Base-by-base conservation (phyloP, 2,113 vertebrate species). In the Phaethon lepturus region DNA sequence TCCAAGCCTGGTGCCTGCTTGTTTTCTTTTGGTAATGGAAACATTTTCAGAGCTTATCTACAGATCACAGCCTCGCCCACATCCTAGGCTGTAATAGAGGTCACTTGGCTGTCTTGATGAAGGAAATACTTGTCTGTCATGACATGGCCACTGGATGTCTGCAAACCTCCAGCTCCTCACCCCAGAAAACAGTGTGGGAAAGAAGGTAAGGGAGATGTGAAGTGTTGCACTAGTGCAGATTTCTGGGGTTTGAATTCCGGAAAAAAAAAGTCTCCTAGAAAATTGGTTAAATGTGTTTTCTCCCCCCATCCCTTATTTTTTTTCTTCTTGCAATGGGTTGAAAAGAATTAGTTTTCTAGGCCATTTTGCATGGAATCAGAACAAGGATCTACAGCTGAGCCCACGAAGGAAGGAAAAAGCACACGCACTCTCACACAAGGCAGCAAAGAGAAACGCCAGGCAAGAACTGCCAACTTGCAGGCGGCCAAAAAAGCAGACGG, bases 271-370 rank as follows among this genome's bases (percentile, higher is more conserved):
- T 24, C 20, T 60, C 68, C 66, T 22, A 38, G 86, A 90, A 97
- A 96, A 96, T 94, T 0, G 94, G 88, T 97, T 97, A 96, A 97
- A 66, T 92, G 92, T 97, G 97, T 85, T 83, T 83, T 55, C 77
- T 80, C 15, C 17, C 15, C 19, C 25, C 5, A 6, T 12, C 7
- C 8, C 18, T 9, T 8, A 14, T 9, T 16, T 29, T 31, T 49
- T 38, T 42, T 7, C 31, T 90, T 50, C 47, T 75, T 90, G 88
- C 49, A 19, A 67, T 47, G 74, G 84, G 82, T 98, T 93, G 80
- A 92, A 96, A 95, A 73, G 38, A 95, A 96, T 91, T 74, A 4
- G 73, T 91, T 97, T 96, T 98, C 96, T 95, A 93, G 97, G 97
- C 94, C 96, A 96, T 88, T 97, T 95, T 95, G 92, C 81, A 95